phyloP scores from a whole-genome alignment of 2,888 invertebrate genomes.

The Tenthredo distinguenda region DNA sequence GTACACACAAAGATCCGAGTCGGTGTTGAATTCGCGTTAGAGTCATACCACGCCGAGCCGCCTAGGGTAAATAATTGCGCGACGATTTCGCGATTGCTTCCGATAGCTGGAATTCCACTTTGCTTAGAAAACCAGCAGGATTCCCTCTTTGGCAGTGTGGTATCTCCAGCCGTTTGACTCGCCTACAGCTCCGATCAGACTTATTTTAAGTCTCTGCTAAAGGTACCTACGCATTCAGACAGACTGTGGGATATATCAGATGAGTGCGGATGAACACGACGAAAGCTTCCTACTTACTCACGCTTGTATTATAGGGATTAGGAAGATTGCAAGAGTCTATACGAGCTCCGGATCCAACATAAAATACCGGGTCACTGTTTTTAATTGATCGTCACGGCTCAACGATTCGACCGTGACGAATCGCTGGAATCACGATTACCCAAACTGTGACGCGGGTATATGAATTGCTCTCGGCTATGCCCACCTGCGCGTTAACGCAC shows the following conservation, averaged over 20 bases:
- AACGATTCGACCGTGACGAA: conserved; percentile 46
- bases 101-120: conserved; percentile 71
- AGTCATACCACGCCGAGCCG: conserved; percentile 40
- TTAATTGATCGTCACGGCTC: conserved; percentile 48
- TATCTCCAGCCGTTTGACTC: conserved; percentile 59
- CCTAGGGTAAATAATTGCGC: conserved; percentile 71
- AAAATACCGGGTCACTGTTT: conserved; percentile 47
- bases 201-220: conserved; percentile 60
- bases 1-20: conserved; percentile 7
- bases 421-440: conserved; percentile 46
- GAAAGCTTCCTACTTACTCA: conserved; percentile 27
- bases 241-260: conserved; percentile 63
- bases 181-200: conserved; percentile 28
- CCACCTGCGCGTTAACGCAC: conserved; percentile 45
- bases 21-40: conserved; percentile 32
- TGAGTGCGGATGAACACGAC: conserved; percentile 33
- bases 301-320: conserved; percentile 44
- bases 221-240: conserved; percentile 63
- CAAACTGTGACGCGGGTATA: conserved; percentile 43
- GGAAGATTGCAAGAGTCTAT: conserved; percentile 29
- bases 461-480: conserved; percentile 46
- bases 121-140: conserved; percentile 58
- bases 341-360: conserved; percentile 1
- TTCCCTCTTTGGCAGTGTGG: conserved; percentile 67
- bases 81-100: conserved; percentile 74